A percentile compares a stretch with the other conserved stretches of the same genome.
Conservation (phyloP, 2,888 invertebrate species). For the Coecobrya sp. region DNA sequence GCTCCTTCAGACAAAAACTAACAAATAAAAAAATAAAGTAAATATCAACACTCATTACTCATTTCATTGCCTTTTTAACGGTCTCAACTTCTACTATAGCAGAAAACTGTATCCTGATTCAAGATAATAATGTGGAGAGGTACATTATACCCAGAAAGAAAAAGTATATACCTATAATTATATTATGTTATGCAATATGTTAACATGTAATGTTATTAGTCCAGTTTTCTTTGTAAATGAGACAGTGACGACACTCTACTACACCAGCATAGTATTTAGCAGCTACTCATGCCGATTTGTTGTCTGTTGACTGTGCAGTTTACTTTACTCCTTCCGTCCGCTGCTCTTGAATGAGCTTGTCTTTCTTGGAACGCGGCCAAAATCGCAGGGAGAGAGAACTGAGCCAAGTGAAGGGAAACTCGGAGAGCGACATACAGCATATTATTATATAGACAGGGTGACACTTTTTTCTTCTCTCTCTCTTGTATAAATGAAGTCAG, state of each 20-base stretch:
- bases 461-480: no score
- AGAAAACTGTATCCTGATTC: neutral
- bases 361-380: neutral
- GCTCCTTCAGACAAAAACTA: neutral
- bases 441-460: no score
- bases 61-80: neutral
- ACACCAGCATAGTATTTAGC: no score
- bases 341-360: slow-evolving; percentile 1
- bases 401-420: neutral
- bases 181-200: neutral
- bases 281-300: neutral
- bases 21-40: neutral
- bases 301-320: slow-evolving; percentile 26
- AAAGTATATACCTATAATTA: neutral
- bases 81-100: neutral
- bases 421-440: neutral
- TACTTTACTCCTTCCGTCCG: slow-evolving; percentile 18
- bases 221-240: neutral
- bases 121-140: no score
- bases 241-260: neutral
- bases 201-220: slow-evolving; percentile 6
- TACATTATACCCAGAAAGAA: no score
- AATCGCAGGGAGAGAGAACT: neutral
- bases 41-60: neutral
- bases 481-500: no score